phyloP scores from a whole-genome alignment of 2,113 vertebrate species.

The Halcyon malimbica region DNA sequence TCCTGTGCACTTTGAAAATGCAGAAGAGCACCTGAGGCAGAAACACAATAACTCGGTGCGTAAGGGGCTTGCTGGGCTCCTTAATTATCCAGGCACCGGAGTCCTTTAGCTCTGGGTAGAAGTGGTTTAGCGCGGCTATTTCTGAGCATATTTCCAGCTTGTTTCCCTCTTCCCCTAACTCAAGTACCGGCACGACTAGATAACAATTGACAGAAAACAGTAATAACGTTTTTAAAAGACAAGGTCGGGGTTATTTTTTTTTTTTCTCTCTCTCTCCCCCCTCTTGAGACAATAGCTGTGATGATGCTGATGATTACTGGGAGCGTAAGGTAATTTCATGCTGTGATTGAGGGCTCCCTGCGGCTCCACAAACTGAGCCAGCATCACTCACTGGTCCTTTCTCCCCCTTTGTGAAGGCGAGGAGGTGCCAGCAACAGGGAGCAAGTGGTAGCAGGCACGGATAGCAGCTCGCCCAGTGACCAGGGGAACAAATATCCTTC shows the following conservation, averaged over 20 bases:
- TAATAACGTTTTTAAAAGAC: neutral
- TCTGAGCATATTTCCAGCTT: neutral
- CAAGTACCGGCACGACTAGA: neutral
- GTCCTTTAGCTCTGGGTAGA: neutral
- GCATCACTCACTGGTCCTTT: conserved; percentile 63
- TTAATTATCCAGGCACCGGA: neutral
- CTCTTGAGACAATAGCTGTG: neutral
- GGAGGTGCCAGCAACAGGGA: neutral
- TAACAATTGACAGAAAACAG: neutral
- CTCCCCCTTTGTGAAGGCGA: neutral
- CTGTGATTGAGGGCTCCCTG: conserved; percentile 43
- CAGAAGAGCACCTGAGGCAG: neutral
- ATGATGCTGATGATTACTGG: neutral
- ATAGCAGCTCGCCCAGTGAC: neutral
- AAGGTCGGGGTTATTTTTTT: neutral
- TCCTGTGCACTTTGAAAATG: neutral
- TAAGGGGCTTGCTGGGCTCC: neutral
- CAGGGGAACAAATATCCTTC: neutral
- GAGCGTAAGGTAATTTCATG: neutral
- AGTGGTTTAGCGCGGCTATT: neutral
- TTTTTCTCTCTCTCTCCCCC: neutral
- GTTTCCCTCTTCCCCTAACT: neutral
- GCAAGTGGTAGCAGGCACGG: rapidly evolving
- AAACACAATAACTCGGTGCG: neutral
- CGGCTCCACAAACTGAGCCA: neutral